phyloP scores from a whole-genome alignment of 2,888 invertebrate genomes.

The Mechanitis messenoides region DNA sequence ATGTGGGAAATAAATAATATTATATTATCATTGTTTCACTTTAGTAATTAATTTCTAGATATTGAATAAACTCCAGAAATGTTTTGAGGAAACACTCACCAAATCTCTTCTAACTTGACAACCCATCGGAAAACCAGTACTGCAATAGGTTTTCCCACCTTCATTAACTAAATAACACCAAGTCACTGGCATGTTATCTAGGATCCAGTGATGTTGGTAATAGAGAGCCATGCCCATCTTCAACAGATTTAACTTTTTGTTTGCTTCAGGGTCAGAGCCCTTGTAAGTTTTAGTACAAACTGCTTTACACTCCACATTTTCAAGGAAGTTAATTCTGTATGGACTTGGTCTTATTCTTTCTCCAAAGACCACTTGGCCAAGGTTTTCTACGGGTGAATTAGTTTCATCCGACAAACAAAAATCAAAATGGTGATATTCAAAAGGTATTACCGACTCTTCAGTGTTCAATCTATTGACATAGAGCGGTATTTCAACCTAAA shows the following conservation, averaged over 20 bases:
- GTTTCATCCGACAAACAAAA: constrained; percentile 88
- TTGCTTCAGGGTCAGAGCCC: constrained; percentile 78
- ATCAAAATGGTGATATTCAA: constrained; percentile 98
- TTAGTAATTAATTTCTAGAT: too few species aligned
- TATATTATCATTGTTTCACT: too few species aligned
- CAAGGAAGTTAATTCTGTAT: constrained; percentile 90
- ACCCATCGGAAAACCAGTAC: constrained; percentile 98
- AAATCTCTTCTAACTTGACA: constrained; percentile 84
- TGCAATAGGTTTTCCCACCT: constrained; percentile 85
- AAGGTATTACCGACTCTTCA: constrained; percentile 98
- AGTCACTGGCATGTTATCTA: constrained; percentile 99
- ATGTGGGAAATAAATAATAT: too few species aligned
- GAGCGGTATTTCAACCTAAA: constrained; percentile 90
- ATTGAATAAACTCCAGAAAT: not conserved
- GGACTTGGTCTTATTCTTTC: constrained; percentile 97
- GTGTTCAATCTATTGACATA: constrained; percentile 98
- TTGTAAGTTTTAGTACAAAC: constrained; percentile 83
- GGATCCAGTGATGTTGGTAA: constrained; percentile 99
- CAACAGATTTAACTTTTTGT: constrained; percentile 85
- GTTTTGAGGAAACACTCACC: constrained; percentile 43
- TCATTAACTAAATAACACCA: constrained; percentile 93
- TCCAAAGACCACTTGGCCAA: constrained; percentile 99
- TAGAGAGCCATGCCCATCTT: constrained; percentile 95
- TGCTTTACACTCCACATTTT: constrained; percentile 78
- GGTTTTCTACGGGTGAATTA: constrained; percentile 95